Percentiles rank a stretch among this genome's conserved stretches.
phyloP scores from a whole-genome alignment of 1,140 invertebrate species.

The Vanessa atalanta region DNA sequence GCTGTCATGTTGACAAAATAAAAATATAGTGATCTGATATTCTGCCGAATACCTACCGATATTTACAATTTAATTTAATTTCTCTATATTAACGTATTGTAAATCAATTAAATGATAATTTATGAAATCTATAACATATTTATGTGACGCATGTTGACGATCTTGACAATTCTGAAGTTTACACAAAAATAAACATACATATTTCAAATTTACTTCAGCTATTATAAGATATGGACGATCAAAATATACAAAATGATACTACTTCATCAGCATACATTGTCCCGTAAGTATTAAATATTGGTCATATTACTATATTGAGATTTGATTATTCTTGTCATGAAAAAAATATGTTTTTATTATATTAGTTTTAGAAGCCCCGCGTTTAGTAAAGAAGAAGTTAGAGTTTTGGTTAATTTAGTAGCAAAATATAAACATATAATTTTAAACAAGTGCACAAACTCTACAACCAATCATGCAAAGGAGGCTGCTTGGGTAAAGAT shows the following conservation, averaged over 20 bases:
- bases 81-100: no score
- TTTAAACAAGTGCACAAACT: slow-evolving; percentile 60
- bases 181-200: no score
- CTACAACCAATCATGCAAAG: slow-evolving; percentile 54
- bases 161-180: no score
- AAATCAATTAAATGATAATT: no score
- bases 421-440: slow-evolving; percentile 62
- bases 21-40: no score
- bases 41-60: no score
- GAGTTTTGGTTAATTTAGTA: slow-evolving; percentile 55
- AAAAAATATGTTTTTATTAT: neutral
- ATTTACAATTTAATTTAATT: no score
- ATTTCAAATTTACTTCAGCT: no score
- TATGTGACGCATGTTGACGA: no score
- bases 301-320: neutral
- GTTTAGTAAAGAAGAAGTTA: slow-evolving; percentile 58
- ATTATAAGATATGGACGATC: neutral
- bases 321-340: neutral
- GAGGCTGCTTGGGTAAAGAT: slow-evolving; percentile 62
- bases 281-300: neutral
- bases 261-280: neutral
- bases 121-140: no score
- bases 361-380: slow-evolving; percentile 55
- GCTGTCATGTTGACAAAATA: no score
- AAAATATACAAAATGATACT: neutral